Evolutionary conservation across 2,888 invertebrate genomes (phyloP), one percentile per base, ranked within the genome.

Genomic region (Rhagium mordax): DNA sequence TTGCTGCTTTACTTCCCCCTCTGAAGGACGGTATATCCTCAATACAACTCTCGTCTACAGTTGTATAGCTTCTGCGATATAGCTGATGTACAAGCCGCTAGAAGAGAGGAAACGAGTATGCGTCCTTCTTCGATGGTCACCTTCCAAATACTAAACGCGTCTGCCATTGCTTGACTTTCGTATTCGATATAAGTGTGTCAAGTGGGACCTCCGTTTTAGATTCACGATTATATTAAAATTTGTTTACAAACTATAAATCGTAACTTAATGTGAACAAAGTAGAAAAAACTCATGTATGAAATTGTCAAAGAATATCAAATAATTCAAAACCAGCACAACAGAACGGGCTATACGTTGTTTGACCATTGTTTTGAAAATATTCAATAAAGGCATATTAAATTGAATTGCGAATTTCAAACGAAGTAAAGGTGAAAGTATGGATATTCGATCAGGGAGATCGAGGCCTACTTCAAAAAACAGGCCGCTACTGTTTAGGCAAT

Each of bases 381-480:
- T 57, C 67, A 67, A 67, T 67, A 67, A 67, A 51, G 16, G 29
- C 18, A 55, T 53, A 66, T 53, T 65, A 61, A 61, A 61, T 61
- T 61, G 41, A 61, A 61, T 61, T 15, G 61, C 48, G 64, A 64
- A 64, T 64, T 49, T 41, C 64, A 41, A n/a, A 48, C 48, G 53
- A 48, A 51, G 48, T 41, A 55, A 48, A 68, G 68, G 68, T 68
- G 68, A 68, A 74, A 73, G 72, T 75, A 69, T 72, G 73, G 74
- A 76, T 75, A 66, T 71, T 78, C 71, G 78, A 72, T 78, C 77
- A 74, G 66, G 81, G 8, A 51, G 3, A 18, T 8, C 18, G 51
- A 51, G 51, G 20, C 51, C 51, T 51, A 51, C 51, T 16, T 20
- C 8, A 51, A 18, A 10, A 16, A 15, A 4, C 18, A 51, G 51